These are phyloP conservation scores for Clarias gariepinus DNA, from an alignment of 2,113 vertebrate genomes.

Conservation along the genomic window DNA sequence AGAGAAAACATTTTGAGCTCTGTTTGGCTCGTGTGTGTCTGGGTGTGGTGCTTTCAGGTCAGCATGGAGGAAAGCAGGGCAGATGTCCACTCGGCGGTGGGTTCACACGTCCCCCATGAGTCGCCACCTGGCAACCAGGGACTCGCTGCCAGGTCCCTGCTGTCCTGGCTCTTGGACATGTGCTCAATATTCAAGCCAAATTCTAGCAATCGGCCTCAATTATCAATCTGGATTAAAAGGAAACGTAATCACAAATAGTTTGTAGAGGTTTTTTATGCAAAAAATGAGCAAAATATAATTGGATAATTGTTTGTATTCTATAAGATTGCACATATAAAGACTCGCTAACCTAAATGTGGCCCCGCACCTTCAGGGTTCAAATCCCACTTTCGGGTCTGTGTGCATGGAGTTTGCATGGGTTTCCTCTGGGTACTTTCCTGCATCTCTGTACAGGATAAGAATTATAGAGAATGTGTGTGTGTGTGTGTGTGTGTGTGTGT, in stretches of 20 bases:
- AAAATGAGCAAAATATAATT: neutral
- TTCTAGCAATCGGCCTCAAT: neutral
- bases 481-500: too few relatives aligned
- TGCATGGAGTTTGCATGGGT: too few relatives aligned
- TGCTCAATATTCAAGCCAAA: conserved; percentile 5
- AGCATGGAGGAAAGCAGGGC: conserved; percentile 51
- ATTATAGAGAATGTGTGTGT: too few relatives aligned
- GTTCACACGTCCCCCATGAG: conserved; percentile 41
- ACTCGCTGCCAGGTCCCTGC: conserved; percentile 45
- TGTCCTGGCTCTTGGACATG: conserved; percentile 35
- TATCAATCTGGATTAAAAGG: neutral
- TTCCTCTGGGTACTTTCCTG: too few relatives aligned
- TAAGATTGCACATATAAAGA: neutral
- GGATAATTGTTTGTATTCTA: neutral
- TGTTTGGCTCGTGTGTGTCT: too few relatives aligned
- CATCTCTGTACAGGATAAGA: too few relatives aligned
- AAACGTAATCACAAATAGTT: neutral
- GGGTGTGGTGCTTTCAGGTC: conserved; percentile 52
- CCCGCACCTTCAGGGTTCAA: too few relatives aligned
- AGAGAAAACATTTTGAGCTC: too few relatives aligned
- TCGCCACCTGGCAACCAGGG: conserved; percentile 47
- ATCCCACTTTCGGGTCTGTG: too few relatives aligned
- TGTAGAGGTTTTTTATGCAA: neutral
- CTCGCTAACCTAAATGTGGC: neutral
- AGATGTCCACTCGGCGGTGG: conserved; percentile 52